Conservation (phyloP, 1,140 invertebrate species). For the Drosophila rhopaloa region DNA sequence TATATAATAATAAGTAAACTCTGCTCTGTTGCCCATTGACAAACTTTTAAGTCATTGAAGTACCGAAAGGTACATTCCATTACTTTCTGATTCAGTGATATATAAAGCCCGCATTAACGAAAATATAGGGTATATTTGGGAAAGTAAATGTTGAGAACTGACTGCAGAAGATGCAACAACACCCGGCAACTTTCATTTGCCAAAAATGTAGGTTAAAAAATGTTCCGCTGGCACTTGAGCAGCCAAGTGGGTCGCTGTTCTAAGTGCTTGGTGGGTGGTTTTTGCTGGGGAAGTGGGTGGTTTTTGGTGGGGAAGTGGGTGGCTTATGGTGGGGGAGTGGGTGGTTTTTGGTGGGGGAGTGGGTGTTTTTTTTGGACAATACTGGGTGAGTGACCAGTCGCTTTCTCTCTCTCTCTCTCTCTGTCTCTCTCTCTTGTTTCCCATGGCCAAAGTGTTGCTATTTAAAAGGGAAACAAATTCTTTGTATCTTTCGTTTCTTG, state of each 20-base stretch:
- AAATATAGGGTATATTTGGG: not conserved
- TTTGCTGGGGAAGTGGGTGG: too few relatives aligned
- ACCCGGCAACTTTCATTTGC: conserved; percentile 59
- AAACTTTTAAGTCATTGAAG: too few relatives aligned
- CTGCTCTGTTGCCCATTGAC: too few relatives aligned
- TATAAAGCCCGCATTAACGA: not conserved
- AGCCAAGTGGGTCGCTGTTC: conserved; percentile 55
- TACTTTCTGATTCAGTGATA: not conserved
- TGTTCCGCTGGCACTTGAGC: conserved; percentile 58
- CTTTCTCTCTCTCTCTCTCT: not conserved
- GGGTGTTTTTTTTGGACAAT: conserved; percentile 3
- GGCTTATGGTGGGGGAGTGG: not conserved
- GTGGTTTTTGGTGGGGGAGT: not conserved
- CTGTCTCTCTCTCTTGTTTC: not conserved
- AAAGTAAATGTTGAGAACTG: not conserved
- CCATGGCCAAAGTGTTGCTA: conserved; percentile 29
- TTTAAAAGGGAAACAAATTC: conserved; percentile 43
- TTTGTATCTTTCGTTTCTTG: conserved; percentile 26
- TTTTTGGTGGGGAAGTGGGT: not conserved
- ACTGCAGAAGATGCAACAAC: conserved; percentile 25
- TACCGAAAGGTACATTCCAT: too few relatives aligned
- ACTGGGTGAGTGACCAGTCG: conserved; percentile 45
- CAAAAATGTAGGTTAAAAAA: conserved; percentile 75
- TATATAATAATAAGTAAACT: too few relatives aligned
- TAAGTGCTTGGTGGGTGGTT: conserved; percentile 22